phyloP scores from a whole-genome alignment of 1,140 invertebrate genomes.

The Diabrotica undecimpunctata region DNA sequence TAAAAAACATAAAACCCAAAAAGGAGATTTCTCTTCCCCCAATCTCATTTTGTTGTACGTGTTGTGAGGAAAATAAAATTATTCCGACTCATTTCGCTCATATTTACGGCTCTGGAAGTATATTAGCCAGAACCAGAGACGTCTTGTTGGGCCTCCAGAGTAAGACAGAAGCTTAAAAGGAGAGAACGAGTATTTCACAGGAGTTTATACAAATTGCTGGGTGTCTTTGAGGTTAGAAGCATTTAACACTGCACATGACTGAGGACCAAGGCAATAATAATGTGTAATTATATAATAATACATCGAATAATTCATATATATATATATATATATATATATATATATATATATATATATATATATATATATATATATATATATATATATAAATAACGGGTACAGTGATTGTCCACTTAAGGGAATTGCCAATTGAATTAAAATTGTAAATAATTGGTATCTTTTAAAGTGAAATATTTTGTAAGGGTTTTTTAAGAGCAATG shows the following conservation, averaged over 20 bases:
- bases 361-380: too few relatives aligned
- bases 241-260: neutral
- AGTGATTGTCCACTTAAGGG: too few relatives aligned
- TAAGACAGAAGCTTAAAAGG: conserved; percentile 18
- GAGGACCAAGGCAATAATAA: too few relatives aligned
- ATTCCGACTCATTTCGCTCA: conserved; percentile 30
- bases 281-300: too few relatives aligned
- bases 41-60: conserved; percentile 20
- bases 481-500: too few relatives aligned
- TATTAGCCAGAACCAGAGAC: conserved; percentile 28
- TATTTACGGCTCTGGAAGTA: conserved; percentile 29
- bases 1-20: conserved; percentile 20
- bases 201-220: conserved; percentile 32
- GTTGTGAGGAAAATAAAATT: conserved; percentile 30
- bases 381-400: too few relatives aligned
- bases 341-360: too few relatives aligned
- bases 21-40: conserved; percentile 12
- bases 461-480: too few relatives aligned
- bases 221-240: conserved; percentile 20
- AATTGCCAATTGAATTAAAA: too few relatives aligned
- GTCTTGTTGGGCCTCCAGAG: conserved; percentile 18
- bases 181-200: conserved; percentile 32
- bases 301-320: too few relatives aligned
- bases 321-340: too few relatives aligned
- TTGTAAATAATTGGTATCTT: too few relatives aligned